Evolutionary conservation across 2,797 vertebrate species (phyloP).

Genomic region (Darevskia nairensis): DNA sequence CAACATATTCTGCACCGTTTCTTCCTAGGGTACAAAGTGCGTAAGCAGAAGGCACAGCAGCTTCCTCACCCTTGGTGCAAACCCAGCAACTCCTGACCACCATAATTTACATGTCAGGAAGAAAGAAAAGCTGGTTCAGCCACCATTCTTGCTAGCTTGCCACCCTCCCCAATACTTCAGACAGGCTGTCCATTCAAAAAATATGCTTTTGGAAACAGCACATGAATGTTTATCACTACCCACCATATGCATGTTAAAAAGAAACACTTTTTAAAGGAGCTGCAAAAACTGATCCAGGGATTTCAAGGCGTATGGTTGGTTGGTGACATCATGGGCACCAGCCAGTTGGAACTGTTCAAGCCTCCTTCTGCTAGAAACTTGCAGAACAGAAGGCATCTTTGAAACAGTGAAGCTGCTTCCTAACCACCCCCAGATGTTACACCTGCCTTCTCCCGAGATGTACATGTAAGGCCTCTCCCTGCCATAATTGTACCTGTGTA

Average conservation of each 20-base stretch:
- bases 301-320: neutral
- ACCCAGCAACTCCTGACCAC: neutral
- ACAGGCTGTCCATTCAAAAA: neutral
- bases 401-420: neutral
- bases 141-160: neutral
- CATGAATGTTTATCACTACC: neutral
- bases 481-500: too few relatives aligned
- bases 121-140: neutral
- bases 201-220: neutral
- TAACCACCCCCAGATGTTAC: neutral
- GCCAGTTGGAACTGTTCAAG: neutral
- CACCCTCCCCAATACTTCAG: neutral
- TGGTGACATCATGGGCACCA: neutral
- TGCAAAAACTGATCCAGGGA: neutral
- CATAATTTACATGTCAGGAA: neutral
- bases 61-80: neutral
- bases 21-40: neutral
- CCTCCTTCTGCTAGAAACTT: neutral
- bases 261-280: neutral
- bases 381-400: neutral
- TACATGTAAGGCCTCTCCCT: neutral
- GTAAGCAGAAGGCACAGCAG: neutral
- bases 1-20: neutral
- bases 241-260: neutral
- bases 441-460: neutral